Evolutionary conservation across 2,888 invertebrate genomes (phyloP).

Genomic region (Melanostoma mellinum): DNA sequence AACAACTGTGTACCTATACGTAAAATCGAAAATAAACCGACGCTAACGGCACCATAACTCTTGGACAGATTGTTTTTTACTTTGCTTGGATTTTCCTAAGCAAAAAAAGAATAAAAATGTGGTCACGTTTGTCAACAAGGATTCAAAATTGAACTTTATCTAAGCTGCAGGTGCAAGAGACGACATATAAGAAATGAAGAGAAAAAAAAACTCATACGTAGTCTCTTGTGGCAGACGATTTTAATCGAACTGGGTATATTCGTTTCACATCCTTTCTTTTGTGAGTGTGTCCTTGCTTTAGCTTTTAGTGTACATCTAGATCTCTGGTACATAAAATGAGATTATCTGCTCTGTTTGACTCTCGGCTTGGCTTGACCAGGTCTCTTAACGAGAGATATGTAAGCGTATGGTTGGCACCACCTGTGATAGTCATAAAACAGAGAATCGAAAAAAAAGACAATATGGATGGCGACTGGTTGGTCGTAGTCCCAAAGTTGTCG

Average conservation of each 20-base stretch:
- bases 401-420: constrained; percentile 1
- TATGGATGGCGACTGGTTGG: not conserved
- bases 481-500: not conserved
- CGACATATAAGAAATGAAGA: not conserved
- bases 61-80: constrained; percentile 25
- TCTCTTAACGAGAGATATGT: constrained; percentile 16
- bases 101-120: constrained; percentile 46
- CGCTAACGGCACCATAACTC: constrained; percentile 33
- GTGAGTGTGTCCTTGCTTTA: constrained; percentile 1
- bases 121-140: constrained; percentile 66
- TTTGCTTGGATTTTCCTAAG: constrained; percentile 19
- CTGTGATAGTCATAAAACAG: constrained; percentile 24
- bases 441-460: constrained; percentile 4
- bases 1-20: constrained; percentile 44
- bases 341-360: constrained; percentile 47
- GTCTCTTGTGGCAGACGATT: constrained; percentile 47
- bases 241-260: constrained; percentile 50
- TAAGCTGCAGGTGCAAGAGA: constrained; percentile 42
- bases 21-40: constrained; percentile 54
- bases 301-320: constrained; percentile 28
- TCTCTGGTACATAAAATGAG: constrained; percentile 31
- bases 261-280: constrained; percentile 25
- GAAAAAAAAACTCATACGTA: not conserved
- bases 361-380: constrained; percentile 7
- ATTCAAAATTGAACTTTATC: constrained; percentile 37